A percentile compares a stretch with the other conserved stretches of the same genome.
phyloP scores from a whole-genome alignment of 1,140 invertebrate species.

The Cyphomyrmex costatus region DNA sequence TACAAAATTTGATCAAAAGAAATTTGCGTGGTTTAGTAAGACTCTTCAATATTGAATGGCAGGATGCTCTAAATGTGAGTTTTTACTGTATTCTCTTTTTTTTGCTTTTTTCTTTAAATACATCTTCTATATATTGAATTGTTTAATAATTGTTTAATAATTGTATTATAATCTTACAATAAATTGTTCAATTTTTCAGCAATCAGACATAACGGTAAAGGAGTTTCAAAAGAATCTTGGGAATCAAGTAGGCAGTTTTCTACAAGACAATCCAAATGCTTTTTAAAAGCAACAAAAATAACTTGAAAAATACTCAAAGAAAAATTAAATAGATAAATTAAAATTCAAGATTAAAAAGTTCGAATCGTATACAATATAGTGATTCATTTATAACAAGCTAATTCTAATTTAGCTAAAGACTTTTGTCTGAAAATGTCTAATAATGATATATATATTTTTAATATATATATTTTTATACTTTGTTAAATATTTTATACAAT shows the following conservation, averaged over 20 bases:
- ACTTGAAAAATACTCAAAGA: not conserved
- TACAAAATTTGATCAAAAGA: slow-evolving; percentile 82
- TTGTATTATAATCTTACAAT: slow-evolving; percentile 13
- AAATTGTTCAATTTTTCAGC: slow-evolving; percentile 69
- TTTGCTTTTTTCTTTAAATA: not conserved
- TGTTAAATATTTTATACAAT: slow-evolving; percentile 9
- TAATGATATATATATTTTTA: slow-evolving; percentile 24
- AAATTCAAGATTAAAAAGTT: not conserved
- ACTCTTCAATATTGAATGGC: slow-evolving; percentile 87
- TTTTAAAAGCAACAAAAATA: slow-evolving; percentile 62
- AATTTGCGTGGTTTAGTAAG: slow-evolving; percentile 85
- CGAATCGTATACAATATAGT: not conserved
- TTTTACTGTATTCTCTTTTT: not conserved
- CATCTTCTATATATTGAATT: not conserved
- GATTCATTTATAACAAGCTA: not conserved
- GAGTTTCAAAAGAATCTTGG: slow-evolving; percentile 82
- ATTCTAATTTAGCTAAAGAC: slow-evolving; percentile 28
- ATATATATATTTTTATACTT: not conserved
- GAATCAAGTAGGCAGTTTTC: slow-evolving; percentile 80
- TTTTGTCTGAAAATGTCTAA: not conserved
- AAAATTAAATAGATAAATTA: not conserved
- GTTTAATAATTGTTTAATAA: not conserved
- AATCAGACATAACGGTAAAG: slow-evolving; percentile 79
- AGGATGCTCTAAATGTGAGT: slow-evolving; percentile 86
- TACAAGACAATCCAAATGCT: slow-evolving; percentile 83